Evolutionary conservation across 2,113 vertebrate genomes (phyloP).

Genomic region (Ceyx cyanopectus): DNA sequence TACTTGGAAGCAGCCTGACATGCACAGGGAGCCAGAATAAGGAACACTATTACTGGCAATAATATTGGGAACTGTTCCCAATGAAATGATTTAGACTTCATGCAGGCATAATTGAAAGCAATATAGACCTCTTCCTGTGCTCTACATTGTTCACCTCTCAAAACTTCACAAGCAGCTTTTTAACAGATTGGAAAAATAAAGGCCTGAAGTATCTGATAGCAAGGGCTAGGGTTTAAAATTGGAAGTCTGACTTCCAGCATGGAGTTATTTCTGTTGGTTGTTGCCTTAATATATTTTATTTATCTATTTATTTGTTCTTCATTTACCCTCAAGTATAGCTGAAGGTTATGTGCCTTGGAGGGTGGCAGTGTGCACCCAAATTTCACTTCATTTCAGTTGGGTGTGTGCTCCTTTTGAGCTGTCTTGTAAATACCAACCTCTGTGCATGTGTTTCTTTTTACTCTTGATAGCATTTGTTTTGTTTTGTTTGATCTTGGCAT

Average conservation of each 20-base stretch:
- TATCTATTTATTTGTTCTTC: background rate
- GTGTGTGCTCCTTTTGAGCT: background rate
- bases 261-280: background rate
- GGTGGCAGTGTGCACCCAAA: background rate
- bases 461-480: constrained; percentile 37
- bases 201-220: background rate
- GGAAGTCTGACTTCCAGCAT: background rate
- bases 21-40: background rate
- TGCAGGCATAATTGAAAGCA: background rate
- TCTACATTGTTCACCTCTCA: background rate
- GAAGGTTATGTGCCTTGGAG: constrained; percentile 17
- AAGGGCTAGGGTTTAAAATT: background rate
- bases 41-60: background rate
- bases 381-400: background rate
- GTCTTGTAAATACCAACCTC: background rate
- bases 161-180: background rate
- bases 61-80: background rate
- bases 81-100: background rate
- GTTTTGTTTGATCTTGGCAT: constrained; percentile 33
- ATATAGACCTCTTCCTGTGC: background rate
- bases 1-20: background rate
- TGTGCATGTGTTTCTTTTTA: background rate
- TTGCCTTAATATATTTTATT: background rate
- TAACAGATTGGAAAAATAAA: background rate
- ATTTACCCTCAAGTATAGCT: constrained; percentile 15